Percentiles rank a stretch among this genome's conserved stretches.
Conservation (phyloP, 2,113 vertebrate genomes). For the Peucedramus taeniatus region DNA sequence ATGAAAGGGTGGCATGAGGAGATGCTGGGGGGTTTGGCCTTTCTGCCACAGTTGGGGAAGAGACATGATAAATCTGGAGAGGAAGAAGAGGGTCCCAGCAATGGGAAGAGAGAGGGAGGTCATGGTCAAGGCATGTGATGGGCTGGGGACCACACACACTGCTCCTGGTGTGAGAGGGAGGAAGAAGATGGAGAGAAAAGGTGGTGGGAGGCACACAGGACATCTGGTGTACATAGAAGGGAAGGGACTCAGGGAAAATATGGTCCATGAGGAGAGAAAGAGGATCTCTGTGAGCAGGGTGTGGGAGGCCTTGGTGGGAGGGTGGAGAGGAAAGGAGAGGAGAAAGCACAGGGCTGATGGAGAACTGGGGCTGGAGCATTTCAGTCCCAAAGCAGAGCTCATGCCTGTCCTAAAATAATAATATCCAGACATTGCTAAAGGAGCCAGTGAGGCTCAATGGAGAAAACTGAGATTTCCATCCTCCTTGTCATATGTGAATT, state of each 20-base stretch:
- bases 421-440: neutral
- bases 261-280: neutral
- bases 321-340: neutral
- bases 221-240: neutral
- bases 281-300: accelerated
- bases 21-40: neutral
- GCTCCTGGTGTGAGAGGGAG: neutral
- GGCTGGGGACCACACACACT: neutral
- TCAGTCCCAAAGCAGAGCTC: neutral
- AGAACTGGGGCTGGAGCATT: neutral
- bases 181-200: neutral
- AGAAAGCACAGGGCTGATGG: neutral
- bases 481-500: neutral
- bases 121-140: neutral
- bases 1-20: neutral
- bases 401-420: neutral
- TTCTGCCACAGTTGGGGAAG: neutral
- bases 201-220: neutral
- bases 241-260: neutral
- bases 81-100: neutral
- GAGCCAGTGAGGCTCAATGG: neutral
- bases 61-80: neutral
- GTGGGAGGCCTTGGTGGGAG: neutral
- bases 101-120: neutral
- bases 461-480: neutral